Evolutionary conservation across 2,888 invertebrate genomes (phyloP), one percentile per base, ranked within the genome.

Genomic region (Temnothorax unifasciatus): DNA sequence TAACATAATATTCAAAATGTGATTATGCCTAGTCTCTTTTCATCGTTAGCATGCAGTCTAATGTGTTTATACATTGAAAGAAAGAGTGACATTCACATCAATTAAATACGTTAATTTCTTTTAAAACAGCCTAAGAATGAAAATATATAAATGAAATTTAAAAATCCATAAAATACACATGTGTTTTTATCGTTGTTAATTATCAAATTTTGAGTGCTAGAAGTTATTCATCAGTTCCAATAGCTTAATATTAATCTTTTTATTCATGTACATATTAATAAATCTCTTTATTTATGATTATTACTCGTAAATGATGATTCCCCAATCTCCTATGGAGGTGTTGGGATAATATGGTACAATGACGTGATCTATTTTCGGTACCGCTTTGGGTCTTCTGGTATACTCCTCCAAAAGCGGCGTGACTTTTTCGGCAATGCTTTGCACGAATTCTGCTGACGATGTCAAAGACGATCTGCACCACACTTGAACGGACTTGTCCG

Each of bases 231-330:
- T 21, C 21, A 21, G 21, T 21, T 21, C 21, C 0, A 21, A 21
- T 21, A 21, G 21, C 21, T 21, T 21, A 0, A 21, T 21, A 21
- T 21, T 21, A 21, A 21, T 21, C 0, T 21, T 21, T 21, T 21
- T 21, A 21, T 21, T 21, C 21, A 29, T 29, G 2, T 29, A 29
- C 2, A 29, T 29, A 29, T 29, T 29, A 29, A 3, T 29, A 29
- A 29, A 29, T 29, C 29, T 29, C 29, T 29, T 29, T 29, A 2
- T 2, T 29, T 29, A 3, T 29, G 0, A 29, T 3, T 52, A 47
- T 57, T 82, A 82, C 82, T 9, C 21, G 4, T 75, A 75, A 41
- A 75, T 21, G 11, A 83, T 50, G 21, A 83, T 47, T 38, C 83
- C 83, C 83, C 83, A 83, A 61, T 61, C 34, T 50, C 21, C 68